phyloP scores from a whole-genome alignment of 2,888 invertebrate genomes.

The Ophion costatus region DNA sequence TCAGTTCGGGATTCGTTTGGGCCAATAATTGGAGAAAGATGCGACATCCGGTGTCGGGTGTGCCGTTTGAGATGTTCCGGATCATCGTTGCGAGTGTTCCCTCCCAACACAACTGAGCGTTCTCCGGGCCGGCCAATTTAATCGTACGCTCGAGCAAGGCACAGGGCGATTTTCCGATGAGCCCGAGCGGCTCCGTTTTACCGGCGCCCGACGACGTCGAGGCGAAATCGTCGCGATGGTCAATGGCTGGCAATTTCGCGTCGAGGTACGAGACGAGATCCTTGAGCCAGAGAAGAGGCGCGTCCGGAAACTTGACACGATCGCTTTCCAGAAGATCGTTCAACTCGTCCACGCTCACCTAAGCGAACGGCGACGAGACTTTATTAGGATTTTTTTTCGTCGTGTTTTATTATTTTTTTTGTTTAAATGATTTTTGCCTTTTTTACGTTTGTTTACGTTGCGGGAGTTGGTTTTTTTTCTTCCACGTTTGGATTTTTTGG shows the following conservation, averaged over 20 bases:
- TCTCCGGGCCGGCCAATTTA: slow-evolving; percentile 87
- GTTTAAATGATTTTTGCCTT: slow-evolving; percentile 1
- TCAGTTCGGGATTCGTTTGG: slow-evolving; percentile 87
- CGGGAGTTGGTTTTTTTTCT: too few species aligned
- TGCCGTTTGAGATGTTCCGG: slow-evolving; percentile 89
- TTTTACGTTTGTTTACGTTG: background rate
- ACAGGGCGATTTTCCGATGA: slow-evolving; percentile 84
- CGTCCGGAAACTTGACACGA: slow-evolving; percentile 88
- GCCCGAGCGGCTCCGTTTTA: slow-evolving; percentile 86
- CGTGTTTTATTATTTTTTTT: background rate
- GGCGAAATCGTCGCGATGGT: slow-evolving; percentile 87
- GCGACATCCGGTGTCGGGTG: slow-evolving; percentile 88
- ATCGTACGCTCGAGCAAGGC: slow-evolving; percentile 84
- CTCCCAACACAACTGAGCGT: slow-evolving; percentile 89
- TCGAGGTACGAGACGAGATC: slow-evolving; percentile 88
- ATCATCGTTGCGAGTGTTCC: slow-evolving; percentile 89
- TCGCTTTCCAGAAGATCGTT: slow-evolving; percentile 85
- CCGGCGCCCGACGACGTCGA: slow-evolving; percentile 82
- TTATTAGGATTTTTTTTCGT: slow-evolving; percentile 62
- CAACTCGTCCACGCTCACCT: slow-evolving; percentile 88
- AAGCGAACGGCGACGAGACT: slow-evolving; percentile 65
- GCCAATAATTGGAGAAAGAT: slow-evolving; percentile 89
- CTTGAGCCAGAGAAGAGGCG: slow-evolving; percentile 89
- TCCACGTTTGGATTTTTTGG: too few species aligned
- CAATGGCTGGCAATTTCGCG: slow-evolving; percentile 84